These are phyloP conservation scores for human DNA, from an alignment of 2,113 vertebrate genomes.

Conservation along the genomic window GRCh38 chr4:88461001-88461500, in stretches of 20 bases:
- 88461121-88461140: background rate
- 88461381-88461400: background rate
- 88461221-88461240: background rate
- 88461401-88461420: background rate
- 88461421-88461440: background rate
- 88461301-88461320: constrained; percentile 2
- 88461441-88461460: background rate
- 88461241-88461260: background rate
- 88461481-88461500: background rate
- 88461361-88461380: background rate
- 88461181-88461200: background rate
- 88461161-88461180: background rate
- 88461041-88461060: background rate
- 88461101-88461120: background rate
- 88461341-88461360: background rate
- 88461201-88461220: background rate
- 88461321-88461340: background rate
- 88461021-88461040: background rate
- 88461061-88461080: background rate
- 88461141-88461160: background rate
- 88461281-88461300: background rate
- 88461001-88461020: background rate
- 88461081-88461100: background rate
- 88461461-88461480: background rate
- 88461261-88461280: background rate